These are phyloP conservation scores for Plebejus anna DNA, from an alignment of 2,888 invertebrate genomes.

Conservation along the genomic window DNA sequence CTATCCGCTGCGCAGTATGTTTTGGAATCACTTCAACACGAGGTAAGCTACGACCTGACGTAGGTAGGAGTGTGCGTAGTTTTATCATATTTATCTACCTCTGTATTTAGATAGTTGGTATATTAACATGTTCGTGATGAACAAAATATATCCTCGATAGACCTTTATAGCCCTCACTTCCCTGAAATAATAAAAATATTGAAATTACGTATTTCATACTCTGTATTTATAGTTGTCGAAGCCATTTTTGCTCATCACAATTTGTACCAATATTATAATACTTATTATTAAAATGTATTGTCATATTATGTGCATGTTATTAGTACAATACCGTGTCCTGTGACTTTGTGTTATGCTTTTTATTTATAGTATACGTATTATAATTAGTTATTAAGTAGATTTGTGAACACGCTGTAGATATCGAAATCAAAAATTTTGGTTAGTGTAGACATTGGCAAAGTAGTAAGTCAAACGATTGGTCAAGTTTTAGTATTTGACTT, in stretches of 20 bases:
- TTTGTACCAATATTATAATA: constrained; percentile 35
- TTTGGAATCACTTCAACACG: constrained; percentile 99
- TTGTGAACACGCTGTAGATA: constrained; percentile 30
- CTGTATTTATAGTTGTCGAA: background rate
- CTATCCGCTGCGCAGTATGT: constrained; percentile 95
- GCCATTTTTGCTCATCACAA: constrained; percentile 4
- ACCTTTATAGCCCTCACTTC: background rate
- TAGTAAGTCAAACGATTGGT: background rate
- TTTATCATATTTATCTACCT: constrained; percentile 35
- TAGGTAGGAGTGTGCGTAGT: constrained; percentile 56
- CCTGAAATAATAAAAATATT: background rate
- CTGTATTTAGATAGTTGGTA: constrained; percentile 43
- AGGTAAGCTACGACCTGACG: constrained; percentile 87
- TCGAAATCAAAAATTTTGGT: constrained; percentile 9
- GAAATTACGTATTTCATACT: background rate
- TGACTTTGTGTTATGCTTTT: constrained; percentile 81
- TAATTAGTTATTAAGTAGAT: constrained; percentile 35
- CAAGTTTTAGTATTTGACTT: background rate
- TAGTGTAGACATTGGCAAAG: constrained; percentile 18
- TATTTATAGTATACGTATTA: constrained; percentile 46
- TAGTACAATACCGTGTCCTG: constrained; percentile 79
- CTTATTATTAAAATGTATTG: constrained; percentile 6
- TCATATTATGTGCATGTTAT: constrained; percentile 50
- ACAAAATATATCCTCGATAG: background rate
- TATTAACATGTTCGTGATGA: background rate